Evolutionary conservation across 1,140 invertebrate genomes (phyloP).

Genomic region (Aradophagus sp.): DNA sequence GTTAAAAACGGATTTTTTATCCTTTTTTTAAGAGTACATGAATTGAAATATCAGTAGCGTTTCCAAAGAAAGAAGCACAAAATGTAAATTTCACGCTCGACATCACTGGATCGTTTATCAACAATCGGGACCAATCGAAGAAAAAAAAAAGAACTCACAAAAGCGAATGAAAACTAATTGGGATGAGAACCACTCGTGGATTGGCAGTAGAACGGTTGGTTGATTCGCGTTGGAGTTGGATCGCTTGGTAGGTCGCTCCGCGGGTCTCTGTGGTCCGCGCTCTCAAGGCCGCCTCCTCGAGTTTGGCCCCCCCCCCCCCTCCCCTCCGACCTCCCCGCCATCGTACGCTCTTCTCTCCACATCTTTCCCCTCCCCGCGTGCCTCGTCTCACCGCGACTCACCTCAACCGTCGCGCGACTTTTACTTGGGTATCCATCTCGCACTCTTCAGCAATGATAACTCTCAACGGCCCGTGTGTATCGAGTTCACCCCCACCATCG

Average conservation of each 20-base stretch:
- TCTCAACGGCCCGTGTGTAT: conserved; percentile 29
- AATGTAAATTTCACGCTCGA: too few species aligned
- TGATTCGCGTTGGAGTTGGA: conserved; percentile 71
- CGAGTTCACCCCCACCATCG: too few species aligned
- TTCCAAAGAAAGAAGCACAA: too few species aligned
- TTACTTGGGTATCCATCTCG: conserved; percentile 50
- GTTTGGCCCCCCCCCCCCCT: conserved; percentile 58
- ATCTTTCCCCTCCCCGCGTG: conserved; percentile 36
- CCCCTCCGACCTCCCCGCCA: conserved; percentile 21
- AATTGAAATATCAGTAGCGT: too few species aligned
- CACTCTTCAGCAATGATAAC: conserved; percentile 35
- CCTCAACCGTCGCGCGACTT: conserved; percentile 56
- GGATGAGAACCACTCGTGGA: conserved; percentile 71
- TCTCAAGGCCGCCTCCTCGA: conserved; percentile 73
- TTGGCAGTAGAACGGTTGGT: conserved; percentile 71
- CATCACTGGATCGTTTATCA: too few species aligned
- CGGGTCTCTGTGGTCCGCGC: conserved; percentile 65
- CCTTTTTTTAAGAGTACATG: too few species aligned
- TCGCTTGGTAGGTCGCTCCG: conserved; percentile 61
- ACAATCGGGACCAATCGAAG: too few species aligned
- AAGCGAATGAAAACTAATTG: conserved; percentile 56
- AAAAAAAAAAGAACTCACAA: too few species aligned
- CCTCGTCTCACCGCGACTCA: conserved; percentile 53
- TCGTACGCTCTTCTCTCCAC: conserved; percentile 21
- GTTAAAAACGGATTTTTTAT: too few species aligned